Evolutionary conservation across 2,797 vertebrate genomes (phyloP).

Genomic region (Peromyscus eremicus): DNA sequence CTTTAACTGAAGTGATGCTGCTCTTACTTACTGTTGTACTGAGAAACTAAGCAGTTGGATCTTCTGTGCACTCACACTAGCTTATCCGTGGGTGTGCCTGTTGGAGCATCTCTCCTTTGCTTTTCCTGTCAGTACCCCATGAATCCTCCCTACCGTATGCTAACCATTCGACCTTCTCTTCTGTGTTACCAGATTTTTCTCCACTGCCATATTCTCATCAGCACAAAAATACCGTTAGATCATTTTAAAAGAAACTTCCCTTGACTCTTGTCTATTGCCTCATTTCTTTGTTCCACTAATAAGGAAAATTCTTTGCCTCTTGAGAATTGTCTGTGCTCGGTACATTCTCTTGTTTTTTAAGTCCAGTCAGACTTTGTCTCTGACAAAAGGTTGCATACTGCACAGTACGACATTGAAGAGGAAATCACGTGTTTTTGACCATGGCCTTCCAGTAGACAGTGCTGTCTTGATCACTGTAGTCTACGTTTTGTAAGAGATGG

Average conservation of each 20-base stretch:
- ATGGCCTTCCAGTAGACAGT: slow-evolving; percentile 27
- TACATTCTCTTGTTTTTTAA: not conserved
- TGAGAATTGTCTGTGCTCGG: not conserved
- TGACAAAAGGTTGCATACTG: not conserved
- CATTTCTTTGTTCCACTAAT: not conserved
- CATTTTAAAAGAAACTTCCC: not conserved
- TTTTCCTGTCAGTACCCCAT: not conserved
- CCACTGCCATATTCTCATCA: slow-evolving; percentile 19
- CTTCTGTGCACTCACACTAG: not conserved
- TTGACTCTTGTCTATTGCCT: not conserved
- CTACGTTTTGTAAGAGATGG: not conserved
- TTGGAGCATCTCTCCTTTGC: not conserved
- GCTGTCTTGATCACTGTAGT: slow-evolving; percentile 30
- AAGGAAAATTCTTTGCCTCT: not conserved
- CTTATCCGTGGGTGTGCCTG: not conserved
- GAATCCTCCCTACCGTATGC: not conserved
- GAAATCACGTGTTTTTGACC: not conserved
- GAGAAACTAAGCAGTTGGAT: not conserved
- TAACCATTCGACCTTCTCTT: not conserved
- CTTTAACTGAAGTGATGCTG: not conserved
- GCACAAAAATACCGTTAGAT: not conserved
- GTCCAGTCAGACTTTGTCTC: not conserved
- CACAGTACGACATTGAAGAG: not conserved
- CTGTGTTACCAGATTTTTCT: not conserved
- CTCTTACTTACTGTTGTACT: not conserved